Evolutionary conservation across 2,113 vertebrate genomes (phyloP).

Genomic region (Siphamia tubifer): DNA sequence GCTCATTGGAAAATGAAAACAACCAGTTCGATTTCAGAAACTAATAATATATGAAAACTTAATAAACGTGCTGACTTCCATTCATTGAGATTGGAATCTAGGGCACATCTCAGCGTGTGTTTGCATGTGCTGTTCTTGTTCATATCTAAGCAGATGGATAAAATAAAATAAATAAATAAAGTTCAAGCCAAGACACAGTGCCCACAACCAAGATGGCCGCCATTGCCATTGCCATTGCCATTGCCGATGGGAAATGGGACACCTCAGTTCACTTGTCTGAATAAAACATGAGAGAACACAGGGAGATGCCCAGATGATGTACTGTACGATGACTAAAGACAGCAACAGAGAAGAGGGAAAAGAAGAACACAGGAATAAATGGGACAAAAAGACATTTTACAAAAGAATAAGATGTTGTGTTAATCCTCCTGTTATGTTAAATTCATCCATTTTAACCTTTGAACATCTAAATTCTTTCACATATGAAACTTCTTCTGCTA

Average conservation of each 20-base stretch:
- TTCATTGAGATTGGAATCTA: conserved; percentile 16
- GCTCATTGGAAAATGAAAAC: neutral
- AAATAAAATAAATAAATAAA: neutral
- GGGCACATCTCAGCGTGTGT: conserved; percentile 29
- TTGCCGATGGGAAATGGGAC: conserved; percentile 44
- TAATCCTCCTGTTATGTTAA: too few relatives aligned
- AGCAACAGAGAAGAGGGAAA: neutral
- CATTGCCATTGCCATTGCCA: neutral
- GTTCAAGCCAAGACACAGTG: neutral
- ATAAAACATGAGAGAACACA: conserved; percentile 56
- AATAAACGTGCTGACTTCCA: neutral
- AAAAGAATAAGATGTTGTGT: too few relatives aligned
- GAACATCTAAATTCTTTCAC: too few relatives aligned
- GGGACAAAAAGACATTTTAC: neutral
- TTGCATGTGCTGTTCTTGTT: neutral
- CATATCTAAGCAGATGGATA: neutral
- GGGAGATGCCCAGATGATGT: too few relatives aligned
- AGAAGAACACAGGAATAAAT: neutral
- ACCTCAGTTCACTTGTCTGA: conserved; percentile 32
- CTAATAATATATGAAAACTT: neutral
- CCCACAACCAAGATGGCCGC: conserved; percentile 29
- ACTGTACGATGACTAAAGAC: neutral
- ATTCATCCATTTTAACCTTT: too few relatives aligned
- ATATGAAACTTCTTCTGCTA: too few relatives aligned
- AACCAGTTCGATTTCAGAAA: neutral